These are phyloP conservation scores for Cheilosia pagana DNA, from an alignment of 2,888 invertebrate genomes.

Conservation along the genomic window DNA sequence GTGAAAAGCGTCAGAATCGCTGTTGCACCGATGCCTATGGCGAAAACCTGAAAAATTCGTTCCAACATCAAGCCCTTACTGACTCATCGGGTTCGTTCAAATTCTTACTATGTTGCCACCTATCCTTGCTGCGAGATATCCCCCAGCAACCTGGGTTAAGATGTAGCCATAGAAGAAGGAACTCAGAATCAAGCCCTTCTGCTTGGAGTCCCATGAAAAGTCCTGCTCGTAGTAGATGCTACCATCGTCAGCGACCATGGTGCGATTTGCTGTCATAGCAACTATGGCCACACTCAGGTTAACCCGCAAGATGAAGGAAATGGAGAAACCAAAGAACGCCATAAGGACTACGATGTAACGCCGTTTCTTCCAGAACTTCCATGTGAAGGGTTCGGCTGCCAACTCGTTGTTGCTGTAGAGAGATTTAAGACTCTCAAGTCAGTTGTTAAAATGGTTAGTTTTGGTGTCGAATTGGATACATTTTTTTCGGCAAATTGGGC, in stretches of 20 bases:
- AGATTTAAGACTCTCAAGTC: background rate
- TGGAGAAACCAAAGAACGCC: conserved; percentile 93
- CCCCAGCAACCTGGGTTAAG: conserved; percentile 92
- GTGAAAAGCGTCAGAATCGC: conserved; percentile 92
- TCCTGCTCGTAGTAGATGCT: conserved; percentile 87
- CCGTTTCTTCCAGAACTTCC: conserved; percentile 90
- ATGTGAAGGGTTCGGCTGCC: conserved; percentile 83
- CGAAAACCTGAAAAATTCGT: conserved; percentile 86
- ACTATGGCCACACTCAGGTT: conserved; percentile 97
- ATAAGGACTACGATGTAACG: conserved; percentile 90
- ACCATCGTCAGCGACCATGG: conserved; percentile 87
- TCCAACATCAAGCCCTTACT: no score
- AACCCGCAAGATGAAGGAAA: conserved; percentile 91
- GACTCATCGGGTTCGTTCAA: background rate
- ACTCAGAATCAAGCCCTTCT: conserved; percentile 91
- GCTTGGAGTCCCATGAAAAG: conserved; percentile 91
- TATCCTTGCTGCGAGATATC: conserved; percentile 91
- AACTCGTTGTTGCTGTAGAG: conserved; percentile 77
- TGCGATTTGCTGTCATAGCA: conserved; percentile 92
- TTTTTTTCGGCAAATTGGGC: no score
- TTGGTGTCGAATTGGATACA: no score
- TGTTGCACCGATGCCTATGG: conserved; percentile 90
- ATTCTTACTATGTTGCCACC: conserved; percentile 89
- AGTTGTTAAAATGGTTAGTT: no score
- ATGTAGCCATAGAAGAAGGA: conserved; percentile 96